Percentiles rank a stretch among this genome's conserved stretches.
Conservation (phyloP, 2,888 invertebrate genomes). For the Macrostomum cliftonense region DNA sequence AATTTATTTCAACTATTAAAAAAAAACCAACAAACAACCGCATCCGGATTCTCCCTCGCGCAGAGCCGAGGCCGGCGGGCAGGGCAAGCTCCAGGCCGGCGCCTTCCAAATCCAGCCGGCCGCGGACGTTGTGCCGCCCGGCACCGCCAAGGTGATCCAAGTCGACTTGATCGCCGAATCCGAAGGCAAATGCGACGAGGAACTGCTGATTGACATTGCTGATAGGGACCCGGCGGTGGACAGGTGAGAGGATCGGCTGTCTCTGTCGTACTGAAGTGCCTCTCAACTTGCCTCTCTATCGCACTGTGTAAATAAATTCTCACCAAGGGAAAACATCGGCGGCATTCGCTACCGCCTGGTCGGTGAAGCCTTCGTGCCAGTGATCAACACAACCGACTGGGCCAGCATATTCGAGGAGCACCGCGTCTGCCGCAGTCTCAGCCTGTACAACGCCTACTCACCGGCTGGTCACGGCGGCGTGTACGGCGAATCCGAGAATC, state of each 20-base stretch:
- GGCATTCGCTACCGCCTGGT: slow-evolving; percentile 33
- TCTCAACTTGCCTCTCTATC: no score
- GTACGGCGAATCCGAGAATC: slow-evolving; percentile 34
- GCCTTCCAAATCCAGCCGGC: slow-evolving; percentile 34
- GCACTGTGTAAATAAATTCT: no score
- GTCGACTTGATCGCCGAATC: slow-evolving; percentile 34
- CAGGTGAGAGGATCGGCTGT: slow-evolving; percentile 10
- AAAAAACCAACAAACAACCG: no score
- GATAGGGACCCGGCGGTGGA: slow-evolving; percentile 30
- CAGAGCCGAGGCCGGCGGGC: slow-evolving; percentile 17
- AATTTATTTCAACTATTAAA: no score
- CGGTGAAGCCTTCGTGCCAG: slow-evolving; percentile 33
- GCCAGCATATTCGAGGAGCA: slow-evolving; percentile 38
- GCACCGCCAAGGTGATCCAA: slow-evolving; percentile 26
- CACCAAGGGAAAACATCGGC: slow-evolving; percentile 7
- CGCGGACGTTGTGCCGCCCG: slow-evolving; percentile 29
- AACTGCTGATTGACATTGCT: slow-evolving; percentile 30
- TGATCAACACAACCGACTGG: slow-evolving; percentile 29
- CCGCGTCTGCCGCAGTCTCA: slow-evolving; percentile 31
- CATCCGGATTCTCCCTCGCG: no score
- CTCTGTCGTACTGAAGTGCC: no score
- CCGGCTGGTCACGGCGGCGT: slow-evolving; percentile 27
- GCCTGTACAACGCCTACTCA: slow-evolving; percentile 15
- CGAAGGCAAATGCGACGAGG: slow-evolving; percentile 32
- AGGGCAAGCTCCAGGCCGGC: slow-evolving; percentile 29